phyloP scores from a whole-genome alignment of 2,113 vertebrate genomes.

The Mixornis gularis region DNA sequence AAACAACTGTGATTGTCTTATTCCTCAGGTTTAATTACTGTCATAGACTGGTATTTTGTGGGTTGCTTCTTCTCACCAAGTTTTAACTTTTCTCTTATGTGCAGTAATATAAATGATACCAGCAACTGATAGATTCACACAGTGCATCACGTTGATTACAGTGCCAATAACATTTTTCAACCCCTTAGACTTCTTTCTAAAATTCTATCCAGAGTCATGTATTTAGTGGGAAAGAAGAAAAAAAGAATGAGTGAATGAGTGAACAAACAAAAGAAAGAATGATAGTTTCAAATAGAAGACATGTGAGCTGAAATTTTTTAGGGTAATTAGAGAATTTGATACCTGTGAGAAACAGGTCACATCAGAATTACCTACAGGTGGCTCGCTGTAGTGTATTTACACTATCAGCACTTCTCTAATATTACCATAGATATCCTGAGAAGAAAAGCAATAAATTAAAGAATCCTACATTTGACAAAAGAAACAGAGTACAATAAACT shows the following conservation, averaged over 20 bases:
- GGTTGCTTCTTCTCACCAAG: neutral
- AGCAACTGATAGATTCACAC: neutral
- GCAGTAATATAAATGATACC: neutral
- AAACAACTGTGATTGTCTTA: neutral
- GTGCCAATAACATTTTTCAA: neutral
- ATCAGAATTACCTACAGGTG: constrained; percentile 30
- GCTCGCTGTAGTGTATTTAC: constrained; percentile 14
- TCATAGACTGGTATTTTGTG: neutral
- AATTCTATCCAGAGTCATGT: neutral
- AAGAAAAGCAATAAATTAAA: constrained; percentile 47
- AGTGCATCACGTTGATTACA: neutral
- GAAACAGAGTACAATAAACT: constrained; percentile 13
- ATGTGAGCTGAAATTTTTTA: constrained; percentile 49
- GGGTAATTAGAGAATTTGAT: constrained; percentile 53
- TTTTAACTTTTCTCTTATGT: neutral
- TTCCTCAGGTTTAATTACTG: neutral
- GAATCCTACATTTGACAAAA: constrained; percentile 34
- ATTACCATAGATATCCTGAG: constrained; percentile 4
- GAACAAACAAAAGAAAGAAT: constrained; percentile 43
- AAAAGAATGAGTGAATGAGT: neutral
- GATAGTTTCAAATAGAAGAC: constrained; percentile 27
- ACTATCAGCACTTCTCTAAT: constrained; percentile 44
- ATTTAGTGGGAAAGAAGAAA: neutral
- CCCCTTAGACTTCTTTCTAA: neutral
- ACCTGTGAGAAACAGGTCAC: constrained; percentile 57